phyloP scores from a whole-genome alignment of 2,888 invertebrate genomes.

The Xanthorhoe designata region DNA sequence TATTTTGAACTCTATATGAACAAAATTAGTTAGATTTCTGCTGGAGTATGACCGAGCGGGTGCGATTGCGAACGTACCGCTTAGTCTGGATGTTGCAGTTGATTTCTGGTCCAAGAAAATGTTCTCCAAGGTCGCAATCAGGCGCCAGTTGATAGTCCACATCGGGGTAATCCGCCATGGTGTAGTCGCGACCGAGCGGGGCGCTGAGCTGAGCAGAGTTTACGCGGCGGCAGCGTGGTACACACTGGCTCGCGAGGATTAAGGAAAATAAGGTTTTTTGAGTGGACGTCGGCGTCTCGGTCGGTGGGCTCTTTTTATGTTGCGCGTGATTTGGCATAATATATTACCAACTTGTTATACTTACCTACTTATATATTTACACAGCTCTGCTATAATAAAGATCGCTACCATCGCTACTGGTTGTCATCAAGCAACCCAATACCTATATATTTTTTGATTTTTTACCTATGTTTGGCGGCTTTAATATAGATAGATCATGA shows the following conservation, averaged over 20 bases:
- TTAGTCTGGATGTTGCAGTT: conserved; percentile 10
- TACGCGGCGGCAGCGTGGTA: conserved; percentile 6
- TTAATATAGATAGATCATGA: no score
- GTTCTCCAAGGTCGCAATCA: conserved; percentile 9
- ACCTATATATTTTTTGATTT: no score
- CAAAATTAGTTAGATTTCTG: background rate
- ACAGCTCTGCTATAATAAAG: background rate
- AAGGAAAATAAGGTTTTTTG: conserved; percentile 17
- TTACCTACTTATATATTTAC: background rate
- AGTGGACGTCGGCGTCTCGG: background rate
- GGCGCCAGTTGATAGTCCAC: conserved; percentile 18
- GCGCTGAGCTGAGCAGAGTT: conserved; percentile 14
- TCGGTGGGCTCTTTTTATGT: conserved; percentile 14
- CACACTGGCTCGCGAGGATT: conserved; percentile 12
- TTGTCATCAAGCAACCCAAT: no score
- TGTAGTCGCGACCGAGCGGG: background rate
- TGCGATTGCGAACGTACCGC: conserved; percentile 19
- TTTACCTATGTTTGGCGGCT: no score
- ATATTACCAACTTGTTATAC: background rate
- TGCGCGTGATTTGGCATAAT: conserved; percentile 9
- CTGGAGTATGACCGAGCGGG: background rate
- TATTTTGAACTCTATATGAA: background rate
- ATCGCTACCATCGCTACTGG: background rate
- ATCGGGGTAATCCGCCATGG: conserved; percentile 21
- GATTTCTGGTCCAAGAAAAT: conserved; percentile 13